A percentile compares a stretch with the other conserved stretches of the same genome.
phyloP scores from a whole-genome alignment of 1,140 invertebrate species.

The Lepidurus packardi region DNA sequence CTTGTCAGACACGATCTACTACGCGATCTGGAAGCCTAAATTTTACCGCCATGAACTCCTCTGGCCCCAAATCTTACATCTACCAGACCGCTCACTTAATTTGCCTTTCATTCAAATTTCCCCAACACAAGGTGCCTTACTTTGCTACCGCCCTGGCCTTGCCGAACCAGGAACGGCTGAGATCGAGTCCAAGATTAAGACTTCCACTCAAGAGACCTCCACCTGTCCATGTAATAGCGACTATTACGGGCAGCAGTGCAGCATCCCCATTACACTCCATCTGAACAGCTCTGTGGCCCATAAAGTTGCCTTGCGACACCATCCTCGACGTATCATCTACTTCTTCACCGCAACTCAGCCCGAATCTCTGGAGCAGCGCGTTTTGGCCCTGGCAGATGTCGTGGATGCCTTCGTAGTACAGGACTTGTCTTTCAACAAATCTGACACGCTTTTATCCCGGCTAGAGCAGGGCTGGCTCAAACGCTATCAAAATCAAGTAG shows the following conservation, averaged over 20 bases:
- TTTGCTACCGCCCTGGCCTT: slow-evolving; percentile 17
- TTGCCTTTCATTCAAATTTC: not conserved
- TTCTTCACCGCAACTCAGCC: not conserved
- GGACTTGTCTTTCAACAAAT: not conserved
- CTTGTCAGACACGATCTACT: not conserved
- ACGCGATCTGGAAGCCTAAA: not conserved
- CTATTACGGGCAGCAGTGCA: not conserved
- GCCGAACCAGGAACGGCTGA: not conserved
- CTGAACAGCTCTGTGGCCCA: not conserved
- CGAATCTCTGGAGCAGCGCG: not conserved
- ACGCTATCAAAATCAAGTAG: not conserved
- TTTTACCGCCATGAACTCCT: not conserved
- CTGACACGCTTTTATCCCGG: slow-evolving; percentile 12
- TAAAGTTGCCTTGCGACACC: slow-evolving; percentile 1
- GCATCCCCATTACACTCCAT: not conserved
- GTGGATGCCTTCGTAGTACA: slow-evolving; percentile 1
- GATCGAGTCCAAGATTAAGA: not conserved
- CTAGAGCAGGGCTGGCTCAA: not conserved
- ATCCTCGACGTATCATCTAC: not conserved
- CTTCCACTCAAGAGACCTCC: not conserved
- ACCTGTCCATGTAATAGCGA: not conserved
- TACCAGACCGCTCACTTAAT: not conserved
- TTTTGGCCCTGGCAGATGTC: not conserved
- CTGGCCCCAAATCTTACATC: not conserved
- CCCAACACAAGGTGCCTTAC: not conserved